Evolutionary conservation across 1,140 invertebrate genomes (phyloP), one percentile per base, ranked within the genome.

Genomic region (Drosophila virilis): DNA sequence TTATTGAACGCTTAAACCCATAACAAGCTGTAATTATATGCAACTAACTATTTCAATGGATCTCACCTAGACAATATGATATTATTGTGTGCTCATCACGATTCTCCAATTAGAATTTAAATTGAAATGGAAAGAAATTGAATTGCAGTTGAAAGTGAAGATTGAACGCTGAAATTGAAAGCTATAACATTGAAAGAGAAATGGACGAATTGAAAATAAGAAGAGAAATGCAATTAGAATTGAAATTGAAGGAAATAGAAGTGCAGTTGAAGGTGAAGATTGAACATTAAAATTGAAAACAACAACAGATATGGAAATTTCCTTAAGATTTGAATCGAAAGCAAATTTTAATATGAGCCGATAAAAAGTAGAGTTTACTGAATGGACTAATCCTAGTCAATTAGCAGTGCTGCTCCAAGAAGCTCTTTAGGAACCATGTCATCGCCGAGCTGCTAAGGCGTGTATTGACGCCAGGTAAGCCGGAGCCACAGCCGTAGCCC

Each of bases 391-490:
- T 10, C 1, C 5, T 13, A 1, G 17, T 15, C 28, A 22, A 17
- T 45, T 43, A 68, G 38, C 84, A 84, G 66, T 84, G 2, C 4
- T 8, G 13, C 0, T 50, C 2, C 0, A 77, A 17, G 6, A 61
- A 46, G 38, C 17, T 54, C 33, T 74, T 81, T 0, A 90, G 12
- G 50, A 70, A 82, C 1, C 17, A 59, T 0, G 38, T 60, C 13
- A 89, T 71, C 3, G 13, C 1, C 0, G 43, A 35, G 38, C 67
- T 77, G 33, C 64, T 65, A 1, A 88, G 50, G 8, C 70, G 68
- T 8, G 83, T 88, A 13, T 95, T 96, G 9, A 95, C 94, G 2
- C 95, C 95, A 0, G 95, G 95, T n/a, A 40, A 50, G n/a, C 77
- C 74, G 8, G 46, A 52, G 45, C 84, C 84, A 46, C 84, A 89